These are phyloP conservation scores for Trachelipus rathkii DNA, from an alignment of 1,140 invertebrate species.

Conservation along the genomic window DNA sequence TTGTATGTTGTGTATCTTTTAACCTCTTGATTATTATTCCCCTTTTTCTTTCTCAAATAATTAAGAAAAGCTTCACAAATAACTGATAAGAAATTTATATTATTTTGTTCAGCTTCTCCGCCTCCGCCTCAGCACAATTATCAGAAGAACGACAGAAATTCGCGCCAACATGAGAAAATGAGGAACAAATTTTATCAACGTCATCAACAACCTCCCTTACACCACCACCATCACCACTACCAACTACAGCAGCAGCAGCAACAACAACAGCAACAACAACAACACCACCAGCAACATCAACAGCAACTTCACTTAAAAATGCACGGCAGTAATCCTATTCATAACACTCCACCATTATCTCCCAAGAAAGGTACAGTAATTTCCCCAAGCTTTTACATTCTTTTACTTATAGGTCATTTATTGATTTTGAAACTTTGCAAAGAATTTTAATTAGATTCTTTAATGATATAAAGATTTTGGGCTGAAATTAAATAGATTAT, in stretches of 20 bases:
- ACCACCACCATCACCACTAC: constrained; percentile 39
- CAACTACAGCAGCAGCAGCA: constrained; percentile 27
- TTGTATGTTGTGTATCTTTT: too few species aligned
- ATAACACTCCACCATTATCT: constrained; percentile 54
- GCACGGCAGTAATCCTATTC: constrained; percentile 42
- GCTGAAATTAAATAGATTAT: too few species aligned
- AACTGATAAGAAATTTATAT: not conserved
- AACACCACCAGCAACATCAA: constrained; percentile 46
- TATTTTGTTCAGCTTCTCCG: constrained; percentile 50
- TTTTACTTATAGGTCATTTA: too few species aligned
- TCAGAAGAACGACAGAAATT: constrained; percentile 70
- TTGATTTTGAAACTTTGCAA: too few species aligned
- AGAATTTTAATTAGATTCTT: too few species aligned
- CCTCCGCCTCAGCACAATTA: constrained; percentile 57
- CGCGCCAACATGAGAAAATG: constrained; percentile 68
- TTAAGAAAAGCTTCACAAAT: too few species aligned
- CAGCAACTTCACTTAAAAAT: constrained; percentile 33
- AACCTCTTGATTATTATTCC: not conserved
- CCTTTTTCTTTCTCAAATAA: not conserved
- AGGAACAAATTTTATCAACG: constrained; percentile 60
- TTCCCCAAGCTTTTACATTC: too few species aligned
- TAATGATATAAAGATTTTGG: too few species aligned
- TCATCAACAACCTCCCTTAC: constrained; percentile 26
- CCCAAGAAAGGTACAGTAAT: constrained; percentile 59
- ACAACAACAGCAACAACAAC: constrained; percentile 41